Base-by-base conservation (phyloP, 1,140 invertebrate species). In the Drosophila bocqueti region DNA sequence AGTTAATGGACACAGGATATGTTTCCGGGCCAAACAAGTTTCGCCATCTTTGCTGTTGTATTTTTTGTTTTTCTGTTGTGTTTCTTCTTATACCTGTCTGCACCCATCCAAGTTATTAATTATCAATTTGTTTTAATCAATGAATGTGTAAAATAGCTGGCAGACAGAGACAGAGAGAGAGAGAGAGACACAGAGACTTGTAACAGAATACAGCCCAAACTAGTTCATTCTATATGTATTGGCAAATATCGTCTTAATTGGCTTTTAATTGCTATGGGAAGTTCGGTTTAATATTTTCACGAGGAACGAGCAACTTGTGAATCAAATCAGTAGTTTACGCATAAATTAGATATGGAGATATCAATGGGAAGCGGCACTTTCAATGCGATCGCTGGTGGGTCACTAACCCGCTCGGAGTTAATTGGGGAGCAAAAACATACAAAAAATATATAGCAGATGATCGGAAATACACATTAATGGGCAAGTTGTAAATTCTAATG, bases 1-100 rank as follows among this genome's bases (percentile, higher is more conserved):
- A 91, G 85, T 90, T 90, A 90, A 90, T 90, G 81, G 79, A 84
- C 85, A 90, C 85, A 90, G 85, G 85, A 90, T 90, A 90, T 90
- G 76, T 90, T 90, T 90, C 85, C 85, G 85, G 68, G 65, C 38
- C 59, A 69, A 90, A 90, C 85, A 26, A 63, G 85, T 90, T 84
- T 74, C 61, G 18, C 34, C 45, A 26, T 54, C 68, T 74, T 38
- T 10, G 18, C 31, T 61, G 21, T 15, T 36, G 57, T 43, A 47
- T 43, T 65, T 38, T 42, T 42, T 21, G 6, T 63, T 40, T 21
- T 36, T 49, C 50, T 34, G 36, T 26, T 40, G 43, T 29, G 42
- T 78, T 50, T 67, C 50, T 58, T 29, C 24, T 60, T 45, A 50
- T 58, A 45, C 64, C 55, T 78, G 65, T 78, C 75, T 78, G 60